Evolutionary conservation across 2,797 vertebrate genomes (phyloP).

Genomic region (Eupleurogrammus muticus): DNA sequence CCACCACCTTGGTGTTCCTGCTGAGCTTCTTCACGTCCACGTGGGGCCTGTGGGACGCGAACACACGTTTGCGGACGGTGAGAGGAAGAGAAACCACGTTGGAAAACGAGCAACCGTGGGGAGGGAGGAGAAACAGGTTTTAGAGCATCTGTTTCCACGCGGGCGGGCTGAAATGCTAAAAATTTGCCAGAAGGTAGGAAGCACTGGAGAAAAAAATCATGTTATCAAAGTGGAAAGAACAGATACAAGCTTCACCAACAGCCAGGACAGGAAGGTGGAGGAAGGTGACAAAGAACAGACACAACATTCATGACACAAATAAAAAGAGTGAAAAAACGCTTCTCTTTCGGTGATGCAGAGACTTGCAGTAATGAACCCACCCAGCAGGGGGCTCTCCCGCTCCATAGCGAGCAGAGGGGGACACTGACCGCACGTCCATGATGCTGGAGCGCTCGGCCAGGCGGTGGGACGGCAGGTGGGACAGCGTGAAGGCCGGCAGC

Average conservation of each 20-base stretch:
- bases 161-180: constrained; percentile 19
- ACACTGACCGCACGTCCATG: constrained; percentile 95
- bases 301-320: constrained; percentile 7
- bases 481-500: constrained; percentile 95
- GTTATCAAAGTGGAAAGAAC: constrained; percentile 5
- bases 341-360: constrained; percentile 40
- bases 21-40: constrained; percentile 91
- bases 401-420: constrained; percentile 80
- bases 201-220: not conserved
- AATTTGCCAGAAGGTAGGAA: constrained; percentile 1
- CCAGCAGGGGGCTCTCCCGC: constrained; percentile 84
- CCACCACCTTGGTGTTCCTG: constrained; percentile 93
- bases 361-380: constrained; percentile 82
- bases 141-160: constrained; percentile 2
- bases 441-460: constrained; percentile 93
- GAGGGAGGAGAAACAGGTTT: constrained; percentile 2
- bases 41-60: constrained; percentile 84
- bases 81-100: constrained; percentile 5
- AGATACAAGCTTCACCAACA: constrained; percentile 20
- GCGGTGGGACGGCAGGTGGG: constrained; percentile 94
- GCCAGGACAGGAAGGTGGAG: constrained; percentile 13
- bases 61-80: constrained; percentile 22
- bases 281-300: not conserved
- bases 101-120: not conserved
- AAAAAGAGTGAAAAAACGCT: constrained; percentile 11